A percentile compares a stretch with the other conserved stretches of the same genome.
These are phyloP conservation scores for Blera fallax DNA, from an alignment of 2,888 invertebrate genomes.

Conservation along the genomic window DNA sequence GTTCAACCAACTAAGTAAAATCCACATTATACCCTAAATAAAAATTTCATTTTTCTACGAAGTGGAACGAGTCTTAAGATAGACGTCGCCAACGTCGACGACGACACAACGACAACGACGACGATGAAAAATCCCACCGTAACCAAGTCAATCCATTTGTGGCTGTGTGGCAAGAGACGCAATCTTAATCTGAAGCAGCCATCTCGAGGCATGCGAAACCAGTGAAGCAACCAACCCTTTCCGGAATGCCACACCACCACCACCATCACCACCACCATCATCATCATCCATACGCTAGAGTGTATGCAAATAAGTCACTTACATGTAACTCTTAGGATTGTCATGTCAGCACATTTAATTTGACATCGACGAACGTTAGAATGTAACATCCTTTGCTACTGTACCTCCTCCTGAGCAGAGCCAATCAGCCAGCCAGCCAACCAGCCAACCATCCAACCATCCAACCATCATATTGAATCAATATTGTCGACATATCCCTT, in stretches of 20 bases:
- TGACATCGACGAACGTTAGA: conserved; percentile 64
- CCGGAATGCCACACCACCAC: neutral
- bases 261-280: neutral
- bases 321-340: conserved; percentile 69
- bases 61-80: neutral
- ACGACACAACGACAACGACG: conserved; percentile 4
- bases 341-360: conserved; percentile 72
- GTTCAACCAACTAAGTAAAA: conserved; percentile 67
- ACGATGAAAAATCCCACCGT: conserved; percentile 2
- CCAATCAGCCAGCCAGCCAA: conserved; percentile 15
- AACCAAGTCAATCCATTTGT: conserved; percentile 66
- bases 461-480: conserved; percentile 67
- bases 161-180: conserved; percentile 32
- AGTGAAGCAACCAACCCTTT: conserved; percentile 16
- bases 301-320: conserved; percentile 72
- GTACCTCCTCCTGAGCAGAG: neutral
- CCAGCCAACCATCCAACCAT: conserved; percentile 23
- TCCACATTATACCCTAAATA: conserved; percentile 62
- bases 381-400: conserved; percentile 41
- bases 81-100: conserved; percentile 2
- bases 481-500: conserved; percentile 63
- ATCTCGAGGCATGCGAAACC: conserved; percentile 33
- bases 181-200: conserved; percentile 66
- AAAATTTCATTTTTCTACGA: conserved; percentile 51
- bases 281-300: conserved; percentile 13